These are phyloP conservation scores for Andrena fulva DNA, from an alignment of 2,888 invertebrate genomes.

Conservation along the genomic window DNA sequence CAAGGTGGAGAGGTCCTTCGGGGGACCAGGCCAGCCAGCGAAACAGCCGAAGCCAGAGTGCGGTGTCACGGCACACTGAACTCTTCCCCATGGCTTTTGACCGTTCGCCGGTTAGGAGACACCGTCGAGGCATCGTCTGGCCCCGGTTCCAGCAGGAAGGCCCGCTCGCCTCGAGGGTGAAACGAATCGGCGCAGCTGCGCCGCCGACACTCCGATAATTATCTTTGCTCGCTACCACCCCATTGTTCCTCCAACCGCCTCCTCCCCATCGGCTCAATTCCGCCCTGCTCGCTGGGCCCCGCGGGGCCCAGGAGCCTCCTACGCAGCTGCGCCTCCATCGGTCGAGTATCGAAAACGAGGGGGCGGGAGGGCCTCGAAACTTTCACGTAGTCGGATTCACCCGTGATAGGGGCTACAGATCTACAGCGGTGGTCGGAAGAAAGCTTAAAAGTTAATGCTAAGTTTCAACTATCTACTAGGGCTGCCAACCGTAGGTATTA, in stretches of 20 bases:
- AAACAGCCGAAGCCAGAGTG: slow-evolving; percentile 31
- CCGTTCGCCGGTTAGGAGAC: slow-evolving; percentile 13
- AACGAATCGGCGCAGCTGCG: slow-evolving; percentile 69
- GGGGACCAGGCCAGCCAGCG: slow-evolving; percentile 1
- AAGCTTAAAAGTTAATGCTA: too few species aligned
- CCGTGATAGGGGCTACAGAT: too few species aligned
- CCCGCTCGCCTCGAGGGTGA: slow-evolving; percentile 58
- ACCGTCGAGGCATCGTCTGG: slow-evolving; percentile 13
- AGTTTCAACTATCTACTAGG: too few species aligned
- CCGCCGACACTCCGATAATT: slow-evolving; percentile 64
- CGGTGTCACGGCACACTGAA: slow-evolving; percentile 64
- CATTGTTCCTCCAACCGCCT: slow-evolving; percentile 46
- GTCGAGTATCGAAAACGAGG: slow-evolving; percentile 1
- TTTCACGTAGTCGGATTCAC: background rate
- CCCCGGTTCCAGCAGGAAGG: slow-evolving; percentile 52
- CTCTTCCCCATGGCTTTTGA: slow-evolving; percentile 43
- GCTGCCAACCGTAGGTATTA: too few species aligned
- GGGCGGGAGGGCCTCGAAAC: background rate
- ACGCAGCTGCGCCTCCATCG: slow-evolving; percentile 41
- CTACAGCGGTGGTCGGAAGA: too few species aligned
- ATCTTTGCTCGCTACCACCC: slow-evolving; percentile 64
- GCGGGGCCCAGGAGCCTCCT: slow-evolving; percentile 33
- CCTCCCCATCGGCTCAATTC: slow-evolving; percentile 12
- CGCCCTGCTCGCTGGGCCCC: slow-evolving; percentile 9
- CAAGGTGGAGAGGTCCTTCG: slow-evolving; percentile 8